These are phyloP conservation scores for Hemicrepidius hirtus DNA, from an alignment of 2,888 invertebrate genomes.

Conservation along the genomic window DNA sequence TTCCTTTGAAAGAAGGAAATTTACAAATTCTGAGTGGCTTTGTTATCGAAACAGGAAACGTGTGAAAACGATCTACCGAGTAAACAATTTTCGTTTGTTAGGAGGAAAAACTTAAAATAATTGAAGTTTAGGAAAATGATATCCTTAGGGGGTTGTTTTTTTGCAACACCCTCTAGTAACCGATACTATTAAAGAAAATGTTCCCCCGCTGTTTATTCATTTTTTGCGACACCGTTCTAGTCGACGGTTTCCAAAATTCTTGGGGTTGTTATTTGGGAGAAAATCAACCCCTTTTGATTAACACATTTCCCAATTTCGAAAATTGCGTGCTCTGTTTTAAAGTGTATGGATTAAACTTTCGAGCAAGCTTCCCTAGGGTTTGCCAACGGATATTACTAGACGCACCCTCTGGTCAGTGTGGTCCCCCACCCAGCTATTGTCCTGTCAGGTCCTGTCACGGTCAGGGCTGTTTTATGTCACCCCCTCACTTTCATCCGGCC, in stretches of 20 bases:
- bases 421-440: conserved; percentile 54
- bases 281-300: neutral
- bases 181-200: too few relatives aligned
- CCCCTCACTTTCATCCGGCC: conserved; percentile 38
- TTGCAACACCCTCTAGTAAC: too few relatives aligned
- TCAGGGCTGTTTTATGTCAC: conserved; percentile 50
- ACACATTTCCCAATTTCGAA: conserved; percentile 19
- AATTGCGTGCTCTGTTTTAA: conserved; percentile 43
- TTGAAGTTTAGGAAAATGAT: too few relatives aligned
- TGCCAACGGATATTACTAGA: conserved; percentile 48
- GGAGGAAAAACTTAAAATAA: too few relatives aligned
- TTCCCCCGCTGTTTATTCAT: too few relatives aligned
- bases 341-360: conserved; percentile 51
- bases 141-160: too few relatives aligned
- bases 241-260: too few relatives aligned
- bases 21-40: conserved; percentile 2
- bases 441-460: conserved; percentile 57
- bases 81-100: conserved; percentile 1
- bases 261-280: too few relatives aligned
- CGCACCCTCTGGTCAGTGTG: conserved; percentile 53
- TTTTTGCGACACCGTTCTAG: too few relatives aligned
- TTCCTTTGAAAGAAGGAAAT: conserved; percentile 6
- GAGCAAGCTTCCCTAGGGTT: conserved; percentile 46
- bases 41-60: conserved; percentile 15
- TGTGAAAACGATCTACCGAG: neutral